Evolutionary conservation across 1,140 invertebrate genomes (phyloP).

Genomic region (Rhyacophila brunnea): DNA sequence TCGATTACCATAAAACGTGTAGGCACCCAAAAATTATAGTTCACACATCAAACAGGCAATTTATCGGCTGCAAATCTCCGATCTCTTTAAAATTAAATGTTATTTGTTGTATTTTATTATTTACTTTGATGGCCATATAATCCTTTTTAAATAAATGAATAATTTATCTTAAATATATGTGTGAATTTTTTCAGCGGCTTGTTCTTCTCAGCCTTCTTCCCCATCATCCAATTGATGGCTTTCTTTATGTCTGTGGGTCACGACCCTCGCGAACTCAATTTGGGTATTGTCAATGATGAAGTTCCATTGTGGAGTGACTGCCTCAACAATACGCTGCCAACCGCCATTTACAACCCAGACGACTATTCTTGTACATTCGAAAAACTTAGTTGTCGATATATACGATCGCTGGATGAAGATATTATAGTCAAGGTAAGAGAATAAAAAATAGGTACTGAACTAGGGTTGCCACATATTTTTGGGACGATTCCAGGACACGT

Average conservation of each 20-base stretch:
- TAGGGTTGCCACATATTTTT: too few species aligned
- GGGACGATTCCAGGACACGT: too few species aligned
- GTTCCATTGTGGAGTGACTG: constrained; percentile 44
- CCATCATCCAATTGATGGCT: constrained; percentile 73
- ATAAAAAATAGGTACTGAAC: neutral
- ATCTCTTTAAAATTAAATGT: constrained; percentile 19
- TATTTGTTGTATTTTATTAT: too few species aligned
- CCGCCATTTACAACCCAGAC: constrained; percentile 35
- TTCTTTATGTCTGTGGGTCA: constrained; percentile 81
- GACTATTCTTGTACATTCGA: constrained; percentile 46
- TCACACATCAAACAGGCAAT: too few species aligned
- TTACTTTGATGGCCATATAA: too few species aligned
- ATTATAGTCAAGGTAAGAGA: constrained; percentile 40
- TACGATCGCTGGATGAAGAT: constrained; percentile 47
- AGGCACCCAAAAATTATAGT: constrained; percentile 52
- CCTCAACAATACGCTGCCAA: constrained; percentile 39
- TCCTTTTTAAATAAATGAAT: too few species aligned
- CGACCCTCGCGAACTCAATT: constrained; percentile 67
- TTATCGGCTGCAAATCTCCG: too few species aligned
- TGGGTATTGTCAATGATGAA: constrained; percentile 80
- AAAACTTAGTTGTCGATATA: constrained; percentile 52
- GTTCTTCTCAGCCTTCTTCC: constrained; percentile 78
- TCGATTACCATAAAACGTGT: too few species aligned
- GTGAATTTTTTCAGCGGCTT: constrained; percentile 73
- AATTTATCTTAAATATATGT: too few species aligned